phyloP scores from a whole-genome alignment of 2,888 invertebrate genomes.

The Drosophila atripex region DNA sequence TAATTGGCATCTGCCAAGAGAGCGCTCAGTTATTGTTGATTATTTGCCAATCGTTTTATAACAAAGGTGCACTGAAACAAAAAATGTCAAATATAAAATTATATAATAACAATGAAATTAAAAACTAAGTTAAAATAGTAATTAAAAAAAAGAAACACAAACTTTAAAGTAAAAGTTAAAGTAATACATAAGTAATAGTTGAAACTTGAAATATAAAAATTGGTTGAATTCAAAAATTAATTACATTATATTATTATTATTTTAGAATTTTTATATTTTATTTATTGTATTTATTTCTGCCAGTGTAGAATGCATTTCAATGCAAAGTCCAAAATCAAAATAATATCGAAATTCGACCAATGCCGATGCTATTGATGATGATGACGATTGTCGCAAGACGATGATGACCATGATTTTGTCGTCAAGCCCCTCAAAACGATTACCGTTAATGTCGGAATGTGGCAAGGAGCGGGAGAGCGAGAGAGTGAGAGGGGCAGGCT shows the following conservation, averaged over 20 bases:
- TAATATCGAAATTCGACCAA: conserved; percentile 23
- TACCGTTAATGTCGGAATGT: not conserved
- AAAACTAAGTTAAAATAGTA: too few relatives aligned
- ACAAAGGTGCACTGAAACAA: not conserved
- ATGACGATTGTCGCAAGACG: not conserved
- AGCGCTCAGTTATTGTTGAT: conserved; percentile 16
- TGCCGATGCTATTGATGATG: conserved; percentile 1
- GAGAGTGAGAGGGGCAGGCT: conserved; percentile 3
- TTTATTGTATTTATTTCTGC: not conserved
- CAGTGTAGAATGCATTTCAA: conserved; percentile 13
- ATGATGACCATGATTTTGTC: conserved; percentile 34
- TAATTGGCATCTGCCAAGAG: conserved; percentile 40
- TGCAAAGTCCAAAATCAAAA: not conserved
- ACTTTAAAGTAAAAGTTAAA: too few relatives aligned
- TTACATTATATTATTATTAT: too few relatives aligned
- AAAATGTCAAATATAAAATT: not conserved
- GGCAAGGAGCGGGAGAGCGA: not conserved
- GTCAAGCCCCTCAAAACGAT: conserved; percentile 17
- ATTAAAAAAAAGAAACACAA: not conserved
- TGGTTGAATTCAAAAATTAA: too few relatives aligned
- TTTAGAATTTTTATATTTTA: too few relatives aligned
- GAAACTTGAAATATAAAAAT: too few relatives aligned
- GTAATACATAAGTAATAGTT: too few relatives aligned
- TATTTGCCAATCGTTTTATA: conserved; percentile 14
- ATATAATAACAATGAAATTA: too few relatives aligned